Percentiles rank a stretch among this genome's conserved stretches.
Evolutionary conservation across 2,888 invertebrate species (phyloP).

Genomic region (Campoletis raptor): DNA sequence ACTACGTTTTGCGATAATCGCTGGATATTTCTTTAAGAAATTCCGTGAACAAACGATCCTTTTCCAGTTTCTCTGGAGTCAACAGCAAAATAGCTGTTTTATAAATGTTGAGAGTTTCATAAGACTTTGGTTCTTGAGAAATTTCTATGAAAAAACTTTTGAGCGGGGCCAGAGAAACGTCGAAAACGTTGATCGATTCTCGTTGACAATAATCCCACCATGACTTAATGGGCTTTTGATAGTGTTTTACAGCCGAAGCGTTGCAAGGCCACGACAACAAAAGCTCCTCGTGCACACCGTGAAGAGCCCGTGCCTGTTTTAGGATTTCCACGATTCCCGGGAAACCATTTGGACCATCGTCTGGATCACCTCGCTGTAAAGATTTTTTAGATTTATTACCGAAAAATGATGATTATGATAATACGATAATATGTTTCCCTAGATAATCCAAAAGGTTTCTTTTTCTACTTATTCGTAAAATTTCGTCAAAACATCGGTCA

Average conservation of each 20-base stretch:
- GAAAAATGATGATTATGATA: too few relatives aligned
- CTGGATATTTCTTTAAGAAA: slow-evolving; percentile 32
- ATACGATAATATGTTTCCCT: too few relatives aligned
- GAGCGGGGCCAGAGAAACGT: slow-evolving; percentile 7
- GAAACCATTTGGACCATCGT: background rate
- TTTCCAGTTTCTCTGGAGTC: slow-evolving; percentile 35
- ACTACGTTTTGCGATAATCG: slow-evolving; percentile 27
- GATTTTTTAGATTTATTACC: slow-evolving; percentile 1
- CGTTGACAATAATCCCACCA: slow-evolving; percentile 49
- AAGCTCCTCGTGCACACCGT: slow-evolving; percentile 43
- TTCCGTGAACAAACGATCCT: slow-evolving; percentile 37
- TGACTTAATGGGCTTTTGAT: slow-evolving; percentile 30
- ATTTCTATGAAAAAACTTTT: slow-evolving; percentile 31
- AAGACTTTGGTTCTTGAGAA: slow-evolving; percentile 25
- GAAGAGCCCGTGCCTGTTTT: slow-evolving; percentile 30
- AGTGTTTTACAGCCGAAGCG: slow-evolving; percentile 30
- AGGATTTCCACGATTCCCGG: slow-evolving; percentile 40
- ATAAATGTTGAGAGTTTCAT: slow-evolving; percentile 20
- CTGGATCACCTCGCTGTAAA: slow-evolving; percentile 22
- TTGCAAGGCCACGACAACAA: slow-evolving; percentile 41
- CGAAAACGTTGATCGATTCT: slow-evolving; percentile 34
- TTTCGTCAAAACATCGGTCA: background rate
- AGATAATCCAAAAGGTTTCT: too few relatives aligned
- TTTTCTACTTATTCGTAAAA: background rate
- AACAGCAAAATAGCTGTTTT: slow-evolving; percentile 31